Conservation (phyloP, 2,888 invertebrate genomes). For the Tetranychus piercei region DNA sequence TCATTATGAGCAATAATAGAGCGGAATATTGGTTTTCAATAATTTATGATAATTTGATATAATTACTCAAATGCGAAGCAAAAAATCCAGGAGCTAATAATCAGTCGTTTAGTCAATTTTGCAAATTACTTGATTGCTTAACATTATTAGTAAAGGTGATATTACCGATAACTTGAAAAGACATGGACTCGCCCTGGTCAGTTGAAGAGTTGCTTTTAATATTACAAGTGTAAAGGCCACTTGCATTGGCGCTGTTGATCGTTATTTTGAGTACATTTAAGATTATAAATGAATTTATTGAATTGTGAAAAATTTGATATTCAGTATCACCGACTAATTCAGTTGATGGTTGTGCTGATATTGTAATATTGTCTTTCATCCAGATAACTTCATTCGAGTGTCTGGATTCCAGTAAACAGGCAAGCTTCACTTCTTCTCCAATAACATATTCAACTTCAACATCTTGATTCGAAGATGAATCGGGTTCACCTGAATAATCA, state of each 20-base stretch:
- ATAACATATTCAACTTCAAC: not conserved
- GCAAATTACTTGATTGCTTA: not conserved
- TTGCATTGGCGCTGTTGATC: not conserved
- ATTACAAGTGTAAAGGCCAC: not conserved
- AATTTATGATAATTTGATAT: too few species aligned
- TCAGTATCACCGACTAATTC: not conserved
- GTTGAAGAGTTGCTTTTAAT: not conserved
- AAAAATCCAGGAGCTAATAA: too few species aligned
- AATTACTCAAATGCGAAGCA: too few species aligned
- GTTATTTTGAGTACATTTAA: not conserved
- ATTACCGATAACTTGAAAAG: not conserved
- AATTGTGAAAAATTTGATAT: not conserved
- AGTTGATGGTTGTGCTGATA: not conserved
- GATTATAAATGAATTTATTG: not conserved
- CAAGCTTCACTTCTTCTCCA: not conserved
- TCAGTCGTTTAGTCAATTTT: not conserved
- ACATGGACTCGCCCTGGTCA: not conserved
- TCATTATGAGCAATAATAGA: too few species aligned
- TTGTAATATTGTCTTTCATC: not conserved
- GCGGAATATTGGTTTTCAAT: too few species aligned
- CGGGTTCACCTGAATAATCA: not conserved
- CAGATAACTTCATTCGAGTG: not conserved
- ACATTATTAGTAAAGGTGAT: not conserved
- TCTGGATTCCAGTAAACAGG: not conserved
- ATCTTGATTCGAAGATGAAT: not conserved